Percentiles rank a stretch among this genome's conserved stretches.
Conservation (phyloP, 92 coral and sea anemone genomes). For the Zoanthus solanderi region DNA sequence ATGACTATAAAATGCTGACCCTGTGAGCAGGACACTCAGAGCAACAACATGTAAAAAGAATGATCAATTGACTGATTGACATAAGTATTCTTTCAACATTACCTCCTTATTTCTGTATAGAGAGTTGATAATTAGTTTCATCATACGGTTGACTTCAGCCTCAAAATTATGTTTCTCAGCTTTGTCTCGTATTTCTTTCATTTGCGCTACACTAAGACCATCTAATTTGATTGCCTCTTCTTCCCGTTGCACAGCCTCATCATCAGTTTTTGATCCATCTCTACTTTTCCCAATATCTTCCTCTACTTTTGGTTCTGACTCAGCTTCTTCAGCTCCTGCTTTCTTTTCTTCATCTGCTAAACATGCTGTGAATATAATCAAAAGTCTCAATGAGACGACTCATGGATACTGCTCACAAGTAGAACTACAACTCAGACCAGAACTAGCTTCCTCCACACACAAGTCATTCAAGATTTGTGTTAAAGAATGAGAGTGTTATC, state of each 20-base stretch:
- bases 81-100: neutral
- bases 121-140: conserved; percentile 98
- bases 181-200: conserved; percentile 97
- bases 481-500: too few species aligned
- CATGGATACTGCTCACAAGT: too few species aligned
- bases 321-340: conserved; percentile 77
- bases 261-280: conserved; percentile 98
- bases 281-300: conserved; percentile 98
- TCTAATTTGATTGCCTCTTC: conserved; percentile 98
- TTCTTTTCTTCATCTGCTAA: conserved; percentile 86
- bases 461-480: too few species aligned
- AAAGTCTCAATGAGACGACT: too few species aligned
- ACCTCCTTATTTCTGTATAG: conserved; percentile 99
- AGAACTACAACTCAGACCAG: too few species aligned
- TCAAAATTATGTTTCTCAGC: conserved; percentile 96
- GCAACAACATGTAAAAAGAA: too few species aligned
- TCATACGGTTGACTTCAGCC: conserved; percentile 99
- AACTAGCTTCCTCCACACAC: too few species aligned
- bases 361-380: conserved; percentile 65
- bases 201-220: conserved; percentile 97
- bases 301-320: conserved; percentile 90
- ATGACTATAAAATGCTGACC: too few species aligned
- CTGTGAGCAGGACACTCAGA: too few species aligned
- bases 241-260: conserved; percentile 93
- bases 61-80: too few species aligned